Evolutionary conservation across 2,888 invertebrate species (phyloP).

Genomic region (Cyclophora punctaria): DNA sequence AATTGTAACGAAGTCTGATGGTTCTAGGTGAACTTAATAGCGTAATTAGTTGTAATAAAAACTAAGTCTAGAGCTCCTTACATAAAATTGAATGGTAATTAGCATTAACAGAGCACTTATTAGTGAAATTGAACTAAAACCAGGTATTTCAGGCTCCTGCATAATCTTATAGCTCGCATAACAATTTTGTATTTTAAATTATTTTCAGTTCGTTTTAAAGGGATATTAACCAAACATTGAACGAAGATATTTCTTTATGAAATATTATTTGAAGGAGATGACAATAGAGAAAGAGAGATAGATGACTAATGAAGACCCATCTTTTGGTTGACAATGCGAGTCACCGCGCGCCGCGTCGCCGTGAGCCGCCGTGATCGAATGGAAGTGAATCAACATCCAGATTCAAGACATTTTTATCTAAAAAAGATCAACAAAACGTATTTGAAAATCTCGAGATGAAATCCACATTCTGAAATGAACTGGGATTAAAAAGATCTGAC

Average conservation of each 20-base stretch:
- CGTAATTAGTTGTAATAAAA: too few species aligned
- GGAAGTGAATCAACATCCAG: constrained; percentile 27
- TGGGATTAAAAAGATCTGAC: constrained; percentile 43
- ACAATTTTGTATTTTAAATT: too few species aligned
- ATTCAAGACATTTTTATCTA: constrained; percentile 24
- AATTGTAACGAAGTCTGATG: too few species aligned
- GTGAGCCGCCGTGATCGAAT: constrained; percentile 18
- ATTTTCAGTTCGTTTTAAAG: too few species aligned
- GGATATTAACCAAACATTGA: neutral
- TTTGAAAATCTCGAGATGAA: constrained; percentile 35
- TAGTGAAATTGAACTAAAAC: too few species aligned
- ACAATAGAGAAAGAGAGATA: constrained; percentile 14
- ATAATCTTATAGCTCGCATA: too few species aligned
- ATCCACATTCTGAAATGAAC: constrained; percentile 51
- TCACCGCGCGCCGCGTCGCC: constrained; percentile 13
- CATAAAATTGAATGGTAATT: too few species aligned
- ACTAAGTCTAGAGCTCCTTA: too few species aligned
- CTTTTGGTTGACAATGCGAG: constrained; percentile 14
- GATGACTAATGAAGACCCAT: constrained; percentile 17
- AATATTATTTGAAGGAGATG: neutral
- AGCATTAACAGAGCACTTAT: too few species aligned
- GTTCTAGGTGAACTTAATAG: too few species aligned
- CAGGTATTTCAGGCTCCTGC: too few species aligned
- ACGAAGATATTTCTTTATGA: neutral
- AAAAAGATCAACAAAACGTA: constrained; percentile 40